phyloP scores from a whole-genome alignment of 2,113 vertebrate genomes.

The Xenopus borealis region DNA sequence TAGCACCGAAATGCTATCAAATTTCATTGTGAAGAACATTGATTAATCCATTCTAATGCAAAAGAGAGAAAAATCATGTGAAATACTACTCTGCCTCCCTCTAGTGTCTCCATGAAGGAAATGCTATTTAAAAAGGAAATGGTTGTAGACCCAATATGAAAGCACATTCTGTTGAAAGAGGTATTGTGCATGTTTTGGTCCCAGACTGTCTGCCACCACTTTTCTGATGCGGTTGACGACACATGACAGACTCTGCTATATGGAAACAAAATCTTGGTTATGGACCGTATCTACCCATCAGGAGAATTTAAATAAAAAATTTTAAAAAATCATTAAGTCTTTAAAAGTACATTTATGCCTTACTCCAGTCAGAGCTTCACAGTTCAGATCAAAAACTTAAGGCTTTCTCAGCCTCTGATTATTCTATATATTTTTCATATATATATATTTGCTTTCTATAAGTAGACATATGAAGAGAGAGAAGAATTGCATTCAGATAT shows the following conservation, averaged over 20 bases:
- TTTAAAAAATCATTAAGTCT: no score
- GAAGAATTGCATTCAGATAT: no score
- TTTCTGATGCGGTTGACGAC: constrained; percentile 99
- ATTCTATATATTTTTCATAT: no score
- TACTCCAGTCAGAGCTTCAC: no score
- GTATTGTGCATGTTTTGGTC: constrained; percentile 72
- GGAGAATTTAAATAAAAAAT: no score
- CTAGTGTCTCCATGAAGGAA: constrained; percentile 47
- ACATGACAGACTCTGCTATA: constrained; percentile 93
- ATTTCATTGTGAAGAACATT: not conserved
- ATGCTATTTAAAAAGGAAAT: not conserved
- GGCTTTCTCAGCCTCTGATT: no score
- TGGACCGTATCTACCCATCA: no score
- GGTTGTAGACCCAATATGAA: not conserved
- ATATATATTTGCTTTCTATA: no score
- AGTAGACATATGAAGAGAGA: no score
- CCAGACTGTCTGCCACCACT: constrained; percentile 96
- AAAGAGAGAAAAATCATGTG: not conserved
- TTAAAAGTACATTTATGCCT: no score
- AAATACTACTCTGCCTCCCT: constrained; percentile 49
- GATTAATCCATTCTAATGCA: not conserved
- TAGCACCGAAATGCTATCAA: not conserved
- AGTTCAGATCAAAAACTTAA: no score
- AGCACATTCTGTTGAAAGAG: constrained; percentile 80
- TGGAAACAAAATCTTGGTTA: constrained; percentile 79